Percentiles rank a stretch among this genome's conserved stretches.
Evolutionary conservation across 2,113 vertebrate genomes (phyloP).

Genomic region (Campylorhamphus procurvoides): DNA sequence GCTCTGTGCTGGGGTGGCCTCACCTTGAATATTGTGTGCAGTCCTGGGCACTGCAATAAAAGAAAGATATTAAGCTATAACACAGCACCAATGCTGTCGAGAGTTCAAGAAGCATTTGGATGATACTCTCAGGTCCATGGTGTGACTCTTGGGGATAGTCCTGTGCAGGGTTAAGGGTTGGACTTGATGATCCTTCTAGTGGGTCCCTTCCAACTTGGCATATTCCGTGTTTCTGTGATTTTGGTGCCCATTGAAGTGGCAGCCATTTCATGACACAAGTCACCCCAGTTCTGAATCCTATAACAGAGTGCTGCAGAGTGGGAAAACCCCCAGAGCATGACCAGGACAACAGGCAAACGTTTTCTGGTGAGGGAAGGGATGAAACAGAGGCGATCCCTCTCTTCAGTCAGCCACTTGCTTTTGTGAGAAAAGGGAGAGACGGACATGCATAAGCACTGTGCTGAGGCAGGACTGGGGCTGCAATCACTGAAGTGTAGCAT

Average conservation of each 20-base stretch:
- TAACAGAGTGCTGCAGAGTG: background rate
- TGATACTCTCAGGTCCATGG: background rate
- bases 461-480: background rate
- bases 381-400: background rate
- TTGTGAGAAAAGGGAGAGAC: background rate
- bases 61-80: background rate
- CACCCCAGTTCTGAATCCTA: background rate
- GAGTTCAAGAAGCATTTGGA: background rate
- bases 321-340: fast-evolving
- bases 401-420: background rate
- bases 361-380: background rate
- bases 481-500: background rate
- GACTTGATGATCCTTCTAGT: background rate
- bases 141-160: background rate
- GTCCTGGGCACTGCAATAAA: too few species aligned
- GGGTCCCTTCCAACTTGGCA: background rate
- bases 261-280: background rate
- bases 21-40: background rate
- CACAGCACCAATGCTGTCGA: background rate
- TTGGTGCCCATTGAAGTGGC: background rate
- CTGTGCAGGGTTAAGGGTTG: background rate
- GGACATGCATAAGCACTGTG: fast-evolving
- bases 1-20: background rate
- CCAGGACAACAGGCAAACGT: background rate
- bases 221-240: background rate